phyloP scores from a whole-genome alignment of 2,797 vertebrate species.

The Meriones psammophilus region DNA sequence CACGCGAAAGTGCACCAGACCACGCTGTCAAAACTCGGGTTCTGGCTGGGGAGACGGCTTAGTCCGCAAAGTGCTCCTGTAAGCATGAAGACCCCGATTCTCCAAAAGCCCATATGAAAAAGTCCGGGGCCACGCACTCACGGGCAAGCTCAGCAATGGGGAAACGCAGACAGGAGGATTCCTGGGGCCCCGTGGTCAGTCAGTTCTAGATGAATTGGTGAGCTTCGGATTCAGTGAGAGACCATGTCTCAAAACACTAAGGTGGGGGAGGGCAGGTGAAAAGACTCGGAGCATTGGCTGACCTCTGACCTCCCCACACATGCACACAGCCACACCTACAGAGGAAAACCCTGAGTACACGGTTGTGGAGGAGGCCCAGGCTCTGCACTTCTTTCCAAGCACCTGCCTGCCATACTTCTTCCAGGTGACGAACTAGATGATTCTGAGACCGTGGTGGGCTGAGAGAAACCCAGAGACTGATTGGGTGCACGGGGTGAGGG shows the following conservation, averaged over 20 bases:
- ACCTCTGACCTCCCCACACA: neutral
- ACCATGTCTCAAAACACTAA: neutral
- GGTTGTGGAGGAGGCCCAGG: neutral
- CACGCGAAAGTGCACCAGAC: neutral
- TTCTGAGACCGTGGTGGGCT: neutral
- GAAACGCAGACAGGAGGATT: no score
- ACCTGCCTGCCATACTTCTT: neutral
- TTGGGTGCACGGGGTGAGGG: fast-evolving
- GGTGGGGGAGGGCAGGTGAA: no score
- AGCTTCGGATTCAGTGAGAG: neutral
- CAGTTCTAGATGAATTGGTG: neutral
- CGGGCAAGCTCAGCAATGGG: no score
- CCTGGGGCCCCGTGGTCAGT: neutral
- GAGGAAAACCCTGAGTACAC: neutral
- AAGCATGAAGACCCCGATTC: neutral
- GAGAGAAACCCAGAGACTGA: neutral
- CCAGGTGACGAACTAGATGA: neutral
- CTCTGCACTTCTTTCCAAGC: neutral
- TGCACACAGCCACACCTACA: neutral
- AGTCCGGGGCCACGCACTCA: neutral
- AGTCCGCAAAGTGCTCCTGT: neutral
- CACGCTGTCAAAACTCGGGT: neutral
- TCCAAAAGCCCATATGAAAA: neutral
- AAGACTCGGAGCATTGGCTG: neutral
- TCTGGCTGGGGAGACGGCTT: neutral